Conservation (phyloP, 92 coral and sea anemone genomes). For the Bergia puertoricense region DNA sequence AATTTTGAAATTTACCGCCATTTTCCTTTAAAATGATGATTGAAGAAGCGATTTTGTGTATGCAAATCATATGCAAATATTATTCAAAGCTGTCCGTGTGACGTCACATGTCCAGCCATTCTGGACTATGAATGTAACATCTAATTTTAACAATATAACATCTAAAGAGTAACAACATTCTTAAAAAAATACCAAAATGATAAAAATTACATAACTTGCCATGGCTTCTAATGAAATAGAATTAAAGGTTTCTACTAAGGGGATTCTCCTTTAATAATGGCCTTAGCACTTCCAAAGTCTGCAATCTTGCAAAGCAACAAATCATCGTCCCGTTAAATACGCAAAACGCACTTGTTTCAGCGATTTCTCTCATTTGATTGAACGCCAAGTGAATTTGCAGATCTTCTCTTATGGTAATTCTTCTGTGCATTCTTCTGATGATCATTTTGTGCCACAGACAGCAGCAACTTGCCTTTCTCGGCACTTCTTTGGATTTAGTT, state of each 20-base stretch:
- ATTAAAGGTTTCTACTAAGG: not conserved
- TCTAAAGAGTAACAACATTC: constrained; percentile 13
- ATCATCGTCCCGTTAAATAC: not conserved
- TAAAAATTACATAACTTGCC: constrained; percentile 2
- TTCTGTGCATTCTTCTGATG: too few species aligned
- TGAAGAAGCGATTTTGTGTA: too few species aligned
- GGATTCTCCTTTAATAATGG: constrained; percentile 8
- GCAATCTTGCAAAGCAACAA: constrained; percentile 14
- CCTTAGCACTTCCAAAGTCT: not conserved
- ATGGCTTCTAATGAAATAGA: not conserved
- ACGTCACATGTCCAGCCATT: too few species aligned
- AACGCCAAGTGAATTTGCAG: too few species aligned
- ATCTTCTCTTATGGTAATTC: too few species aligned
- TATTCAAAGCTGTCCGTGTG: too few species aligned
- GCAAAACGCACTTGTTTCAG: not conserved
- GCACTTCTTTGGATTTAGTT: constrained; percentile 13
- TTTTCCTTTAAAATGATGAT: too few species aligned
- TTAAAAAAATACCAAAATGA: constrained; percentile 2
- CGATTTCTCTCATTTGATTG: too few species aligned
- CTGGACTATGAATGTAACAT: not conserved
- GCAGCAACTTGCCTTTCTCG: constrained; percentile 13
- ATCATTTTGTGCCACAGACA: not conserved
- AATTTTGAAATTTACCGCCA: too few species aligned
- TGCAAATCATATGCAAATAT: too few species aligned
- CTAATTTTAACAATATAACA: not conserved